Base-by-base conservation (phyloP, 2,113 vertebrate genomes). In the Leucopsar rothschildi region DNA sequence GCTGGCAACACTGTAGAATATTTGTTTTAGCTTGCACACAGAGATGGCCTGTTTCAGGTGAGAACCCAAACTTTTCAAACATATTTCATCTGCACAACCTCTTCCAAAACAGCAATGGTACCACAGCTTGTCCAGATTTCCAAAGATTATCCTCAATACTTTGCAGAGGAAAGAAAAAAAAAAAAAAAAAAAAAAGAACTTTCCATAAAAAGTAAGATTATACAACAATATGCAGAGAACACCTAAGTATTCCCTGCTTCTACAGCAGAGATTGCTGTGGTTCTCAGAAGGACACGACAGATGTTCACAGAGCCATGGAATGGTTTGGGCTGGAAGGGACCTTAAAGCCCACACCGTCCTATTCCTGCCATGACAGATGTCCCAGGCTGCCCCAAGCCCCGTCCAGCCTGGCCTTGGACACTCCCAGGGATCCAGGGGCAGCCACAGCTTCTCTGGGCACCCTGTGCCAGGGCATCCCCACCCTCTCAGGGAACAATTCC, bases 351-450 rank as follows among this genome's bases (percentile, higher is more conserved):
- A 47, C 8, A 2, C 12, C 0, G 1, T 47, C 5, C 59, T 5
- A 39, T 17, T 21, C 15, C n/a, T 40, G 4, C n/a, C 59, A 56
- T 10, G 42, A n/a, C 24, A 60, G 15, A 1, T 9, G 1, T 0
- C 12, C 60, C 60, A 65, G 19, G 6, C 0, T 20, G 40, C 42
- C 65, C 42, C 60, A 35, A 75, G 68, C 27, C 27, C 23, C 12
- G 7, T 24, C 47, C 47, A 49, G 22, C 47, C 22, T 35, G 42
- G 42, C 42, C 35, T 40, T 12, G 40, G 60, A 3, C 60, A 57
- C 15, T 56, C 0, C 12, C 42, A 85, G 42, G 39, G 27, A 45
- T 64, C 31, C 42, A 45, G 57, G 28, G 28, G 18, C 69, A 64
- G 49, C 40, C 57, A 55, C 49, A 73, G 59, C 59, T 64, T 12